A percentile compares a stretch with the other conserved stretches of the same genome.
Evolutionary conservation across 2,888 invertebrate species (phyloP).

Genomic region (Drosophila prostipennis): DNA sequence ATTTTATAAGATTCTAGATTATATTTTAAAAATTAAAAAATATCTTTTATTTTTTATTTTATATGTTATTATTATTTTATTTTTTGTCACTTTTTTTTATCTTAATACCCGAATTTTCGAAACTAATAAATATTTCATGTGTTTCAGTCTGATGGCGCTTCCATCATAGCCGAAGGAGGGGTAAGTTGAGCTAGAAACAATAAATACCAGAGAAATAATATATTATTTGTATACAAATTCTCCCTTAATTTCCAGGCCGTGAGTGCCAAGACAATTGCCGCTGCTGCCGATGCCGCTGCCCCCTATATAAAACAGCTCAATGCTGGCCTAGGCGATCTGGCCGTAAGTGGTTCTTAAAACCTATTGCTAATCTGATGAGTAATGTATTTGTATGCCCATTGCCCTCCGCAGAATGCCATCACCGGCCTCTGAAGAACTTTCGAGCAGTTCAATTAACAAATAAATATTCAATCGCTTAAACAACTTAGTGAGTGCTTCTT

Average conservation of each 20-base stretch:
- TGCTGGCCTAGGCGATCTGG: constrained; percentile 39
- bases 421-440: constrained; percentile 39
- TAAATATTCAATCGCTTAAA: constrained; percentile 49
- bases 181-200: background rate
- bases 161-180: constrained; percentile 1
- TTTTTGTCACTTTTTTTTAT: no score
- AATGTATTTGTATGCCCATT: constrained; percentile 16
- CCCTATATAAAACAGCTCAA: constrained; percentile 45
- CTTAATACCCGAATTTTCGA: no score
- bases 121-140: background rate
- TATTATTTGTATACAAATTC: no score
- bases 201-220: no score
- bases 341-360: constrained; percentile 30
- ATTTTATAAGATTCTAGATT: no score
- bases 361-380: constrained; percentile 25
- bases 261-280: constrained; percentile 18
- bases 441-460: constrained; percentile 25
- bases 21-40: no score
- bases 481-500: constrained; percentile 30
- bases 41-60: no score
- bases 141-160: constrained; percentile 1
- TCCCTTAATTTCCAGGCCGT: constrained; percentile 23
- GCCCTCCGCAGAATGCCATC: constrained; percentile 43
- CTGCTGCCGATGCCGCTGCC: constrained; percentile 6
- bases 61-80: no score